Conservation (phyloP, 2,888 invertebrate species). For the Athalia cordata region DNA sequence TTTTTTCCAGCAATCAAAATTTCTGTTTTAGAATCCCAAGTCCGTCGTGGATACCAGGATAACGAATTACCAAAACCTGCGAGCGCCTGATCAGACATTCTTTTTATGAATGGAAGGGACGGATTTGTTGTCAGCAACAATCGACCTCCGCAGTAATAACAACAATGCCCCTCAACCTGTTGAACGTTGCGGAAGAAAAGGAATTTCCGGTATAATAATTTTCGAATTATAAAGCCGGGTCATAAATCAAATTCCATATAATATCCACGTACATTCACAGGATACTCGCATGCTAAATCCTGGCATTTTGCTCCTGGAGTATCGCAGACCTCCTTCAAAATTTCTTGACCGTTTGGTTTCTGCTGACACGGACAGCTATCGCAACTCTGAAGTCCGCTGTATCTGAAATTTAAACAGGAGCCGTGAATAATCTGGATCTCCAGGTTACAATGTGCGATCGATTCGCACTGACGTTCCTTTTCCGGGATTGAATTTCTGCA, state of each 20-base stretch:
- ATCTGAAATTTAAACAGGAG: conserved; percentile 55
- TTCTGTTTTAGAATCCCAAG: conserved; percentile 57
- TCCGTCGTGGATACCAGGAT: conserved; percentile 65
- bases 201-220: background rate
- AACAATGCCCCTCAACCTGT: conserved; percentile 70
- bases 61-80: conserved; percentile 53
- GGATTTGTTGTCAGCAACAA: conserved; percentile 54
- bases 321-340: conserved; percentile 65
- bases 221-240: background rate
- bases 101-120: conserved; percentile 56
- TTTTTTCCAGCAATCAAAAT: conserved; percentile 64
- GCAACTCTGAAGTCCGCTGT: conserved; percentile 56
- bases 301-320: conserved; percentile 63
- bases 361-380: conserved; percentile 63
- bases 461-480: background rate
- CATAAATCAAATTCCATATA: background rate
- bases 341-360: conserved; percentile 51
- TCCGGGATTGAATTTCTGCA: background rate
- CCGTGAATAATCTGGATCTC: background rate
- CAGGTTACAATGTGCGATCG: background rate
- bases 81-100: conserved; percentile 57
- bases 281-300: conserved; percentile 61
- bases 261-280: conserved; percentile 59
- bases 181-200: background rate
- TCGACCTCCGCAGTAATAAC: conserved; percentile 68